Base-by-base conservation (phyloP, 2,888 invertebrate species). In the Ormia ochracea region DNA sequence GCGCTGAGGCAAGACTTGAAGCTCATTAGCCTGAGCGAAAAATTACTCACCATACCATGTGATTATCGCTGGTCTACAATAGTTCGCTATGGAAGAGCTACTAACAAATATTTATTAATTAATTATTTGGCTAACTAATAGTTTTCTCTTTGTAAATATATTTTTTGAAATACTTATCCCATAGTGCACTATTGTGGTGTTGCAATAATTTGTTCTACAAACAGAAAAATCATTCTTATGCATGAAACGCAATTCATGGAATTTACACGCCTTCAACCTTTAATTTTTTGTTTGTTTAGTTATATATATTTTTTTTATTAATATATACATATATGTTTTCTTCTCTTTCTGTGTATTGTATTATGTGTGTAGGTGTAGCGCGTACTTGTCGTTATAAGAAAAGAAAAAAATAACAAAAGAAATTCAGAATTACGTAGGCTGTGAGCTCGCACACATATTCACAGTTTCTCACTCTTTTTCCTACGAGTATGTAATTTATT, bases 161-260 rank as follows among this genome's bases (percentile, higher is more conserved):
- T 33, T 21, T 59, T 7, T 5, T 14, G 1, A 26, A 43, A 50
- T 10, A 54, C 19, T 26, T 9, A 17, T n/a, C 31, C 58, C 65
- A 74, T 58, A 23, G 65, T 74, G 74, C 50, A 23, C 17, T 31
- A 31, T 58, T 41, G 45, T 58, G 31, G 65, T 31, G 4, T 31
- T n/a, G 7, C 17, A 31, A 17, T 56, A 36, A 73, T 73, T 74
- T 74, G 50, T 58, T 66, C 14, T 31, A 61, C 76, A 80, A 80
- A 72, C 80, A 76, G 80, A 80, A 80, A 79, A 80, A 76, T 80
- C 80, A 80, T 80, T 80, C 76, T 76, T 72, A 80, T 80, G 80
- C 76, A 80, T 80, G 63, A 73, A 73, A 80, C 80, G 80, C 80
- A 80, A 63, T 76, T 80, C 63, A 76, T 63, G 72, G 80, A 80